Conservation (phyloP, 2,113 vertebrate species). For the Cheirogaleus medius region DNA sequence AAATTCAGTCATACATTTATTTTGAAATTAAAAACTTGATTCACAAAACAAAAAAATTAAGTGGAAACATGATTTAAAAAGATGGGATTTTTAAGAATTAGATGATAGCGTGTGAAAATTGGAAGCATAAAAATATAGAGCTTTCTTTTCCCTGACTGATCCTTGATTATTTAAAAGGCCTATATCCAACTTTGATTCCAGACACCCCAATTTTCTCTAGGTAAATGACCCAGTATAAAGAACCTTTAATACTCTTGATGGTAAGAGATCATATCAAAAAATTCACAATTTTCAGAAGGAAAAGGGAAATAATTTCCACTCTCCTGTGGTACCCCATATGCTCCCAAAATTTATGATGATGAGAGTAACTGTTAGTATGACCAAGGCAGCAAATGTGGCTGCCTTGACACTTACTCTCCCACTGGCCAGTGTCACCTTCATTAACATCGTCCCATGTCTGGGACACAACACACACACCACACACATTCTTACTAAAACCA, state of each 20-base stretch:
- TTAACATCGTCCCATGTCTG: background rate
- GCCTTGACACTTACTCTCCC: background rate
- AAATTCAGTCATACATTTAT: background rate
- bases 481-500: background rate
- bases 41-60: background rate
- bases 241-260: background rate
- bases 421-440: background rate
- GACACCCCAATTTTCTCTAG: background rate
- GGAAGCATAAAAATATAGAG: background rate
- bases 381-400: background rate
- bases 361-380: background rate
- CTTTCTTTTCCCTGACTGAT: background rate
- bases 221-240: background rate
- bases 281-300: background rate
- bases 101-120: background rate
- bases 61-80: background rate
- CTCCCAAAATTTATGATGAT: background rate
- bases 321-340: background rate
- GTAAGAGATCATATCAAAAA: background rate
- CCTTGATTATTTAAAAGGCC: background rate
- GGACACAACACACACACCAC: background rate
- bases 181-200: background rate
- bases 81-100: background rate
- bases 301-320: background rate
- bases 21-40: background rate